Conservation (phyloP, 2,797 vertebrate genomes). For the Hafferia zeledoni region DNA sequence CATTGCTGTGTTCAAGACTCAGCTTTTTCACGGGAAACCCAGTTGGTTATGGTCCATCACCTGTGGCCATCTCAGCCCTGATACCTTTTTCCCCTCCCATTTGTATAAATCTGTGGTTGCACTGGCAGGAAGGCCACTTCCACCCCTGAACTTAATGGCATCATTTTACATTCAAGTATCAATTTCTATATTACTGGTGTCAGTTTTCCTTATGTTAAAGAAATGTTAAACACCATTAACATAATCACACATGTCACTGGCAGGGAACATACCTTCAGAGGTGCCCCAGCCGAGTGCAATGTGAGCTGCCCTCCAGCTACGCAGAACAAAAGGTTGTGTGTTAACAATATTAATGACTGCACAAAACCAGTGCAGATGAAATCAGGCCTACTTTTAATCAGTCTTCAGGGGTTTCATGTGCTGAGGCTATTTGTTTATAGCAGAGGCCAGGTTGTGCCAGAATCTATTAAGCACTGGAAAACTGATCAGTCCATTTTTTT, state of each 20-base stretch:
- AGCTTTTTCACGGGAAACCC: background rate
- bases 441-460: constrained; percentile 38
- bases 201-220: constrained; percentile 2
- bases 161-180: background rate
- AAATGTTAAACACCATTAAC: background rate
- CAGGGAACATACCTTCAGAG: constrained; percentile 12
- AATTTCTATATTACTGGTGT: background rate
- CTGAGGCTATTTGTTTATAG: constrained; percentile 54
- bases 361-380: constrained; percentile 35
- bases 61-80: background rate
- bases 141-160: background rate
- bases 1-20: background rate
- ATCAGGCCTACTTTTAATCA: constrained; percentile 57
- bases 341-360: constrained; percentile 59
- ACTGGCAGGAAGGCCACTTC: background rate
- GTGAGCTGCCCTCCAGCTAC: constrained; percentile 60
- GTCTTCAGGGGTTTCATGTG: constrained; percentile 32
- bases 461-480: constrained; percentile 32
- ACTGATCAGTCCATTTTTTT: background rate
- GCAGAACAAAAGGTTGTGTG: constrained; percentile 55
- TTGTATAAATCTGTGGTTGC: background rate
- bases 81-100: background rate
- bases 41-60: background rate
- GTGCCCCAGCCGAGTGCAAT: background rate
- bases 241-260: constrained; percentile 26